A percentile compares a stretch with the other conserved stretches of the same genome.
Conservation (phyloP, 2,113 vertebrate species). For the Tachysurus fulvidraco region DNA sequence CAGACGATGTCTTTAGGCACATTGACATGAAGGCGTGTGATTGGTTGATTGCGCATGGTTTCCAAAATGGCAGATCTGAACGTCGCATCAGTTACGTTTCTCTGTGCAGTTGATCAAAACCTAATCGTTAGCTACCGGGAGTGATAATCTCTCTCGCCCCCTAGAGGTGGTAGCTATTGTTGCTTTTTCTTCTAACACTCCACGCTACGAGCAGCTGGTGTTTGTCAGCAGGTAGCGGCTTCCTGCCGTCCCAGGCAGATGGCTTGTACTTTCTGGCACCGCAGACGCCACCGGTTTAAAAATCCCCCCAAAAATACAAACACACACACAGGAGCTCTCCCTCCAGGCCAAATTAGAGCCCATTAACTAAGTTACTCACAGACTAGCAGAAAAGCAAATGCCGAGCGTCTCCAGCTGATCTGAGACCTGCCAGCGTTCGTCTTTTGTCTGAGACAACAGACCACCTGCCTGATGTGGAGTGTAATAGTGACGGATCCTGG, state of each 20-base stretch:
- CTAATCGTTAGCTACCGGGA: background rate
- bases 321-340: slow-evolving; percentile 23
- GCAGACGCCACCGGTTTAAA: slow-evolving; percentile 36
- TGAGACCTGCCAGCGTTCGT: slow-evolving; percentile 37
- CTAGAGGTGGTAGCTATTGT: background rate
- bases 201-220: slow-evolving; percentile 53
- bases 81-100: background rate
- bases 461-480: slow-evolving; percentile 29
- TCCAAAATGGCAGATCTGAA: too few species aligned
- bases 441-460: slow-evolving; percentile 38
- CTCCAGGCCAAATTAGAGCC: slow-evolving; percentile 58
- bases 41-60: background rate
- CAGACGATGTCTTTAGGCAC: background rate
- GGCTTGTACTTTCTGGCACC: slow-evolving; percentile 56
- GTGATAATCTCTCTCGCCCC: background rate
- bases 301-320: slow-evolving; percentile 2
- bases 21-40: background rate
- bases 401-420: slow-evolving; percentile 46
- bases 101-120: background rate
- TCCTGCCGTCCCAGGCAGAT: slow-evolving; percentile 58
- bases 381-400: slow-evolving; percentile 48
- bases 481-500: background rate
- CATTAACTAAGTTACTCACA: slow-evolving; percentile 57
- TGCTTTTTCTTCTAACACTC: background rate
- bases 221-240: slow-evolving; percentile 51